Evolutionary conservation across 1,140 invertebrate genomes (phyloP).

Genomic region (Microplitis mediator): DNA sequence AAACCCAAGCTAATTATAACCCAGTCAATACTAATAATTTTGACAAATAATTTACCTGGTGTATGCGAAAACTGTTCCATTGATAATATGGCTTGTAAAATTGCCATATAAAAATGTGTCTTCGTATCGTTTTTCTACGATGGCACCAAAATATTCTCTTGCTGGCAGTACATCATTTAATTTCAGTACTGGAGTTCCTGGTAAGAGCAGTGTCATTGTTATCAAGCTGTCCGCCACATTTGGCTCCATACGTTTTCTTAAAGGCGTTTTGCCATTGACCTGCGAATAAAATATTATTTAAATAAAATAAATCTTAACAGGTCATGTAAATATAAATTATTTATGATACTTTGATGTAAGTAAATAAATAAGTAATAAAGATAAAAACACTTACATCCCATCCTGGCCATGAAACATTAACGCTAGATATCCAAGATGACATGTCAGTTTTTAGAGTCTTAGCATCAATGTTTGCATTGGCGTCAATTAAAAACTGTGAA

Average conservation of each 20-base stretch:
- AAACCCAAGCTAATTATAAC: neutral
- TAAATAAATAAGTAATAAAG: conserved; percentile 14
- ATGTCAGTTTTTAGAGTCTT: conserved; percentile 39
- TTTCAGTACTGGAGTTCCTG: conserved; percentile 73
- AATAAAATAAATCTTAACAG: neutral
- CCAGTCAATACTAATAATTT: neutral
- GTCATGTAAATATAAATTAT: too few relatives aligned
- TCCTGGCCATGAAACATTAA: conserved; percentile 43
- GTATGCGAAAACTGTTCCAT: conserved; percentile 67
- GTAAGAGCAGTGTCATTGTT: conserved; percentile 71
- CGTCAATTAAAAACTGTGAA: conserved; percentile 42
- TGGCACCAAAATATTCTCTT: conserved; percentile 42
- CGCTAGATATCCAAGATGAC: conserved; percentile 32
- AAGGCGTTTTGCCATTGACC: conserved; percentile 46
- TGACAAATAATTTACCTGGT: conserved; percentile 61
- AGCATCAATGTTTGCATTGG: conserved; percentile 39
- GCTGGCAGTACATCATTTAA: conserved; percentile 61
- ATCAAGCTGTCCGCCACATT: conserved; percentile 66
- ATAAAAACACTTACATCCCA: conserved; percentile 48
- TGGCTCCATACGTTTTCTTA: conserved; percentile 43
- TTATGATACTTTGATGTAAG: too few relatives aligned
- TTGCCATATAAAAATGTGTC: conserved; percentile 66
- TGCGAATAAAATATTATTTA: conserved; percentile 40
- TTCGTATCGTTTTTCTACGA: conserved; percentile 42
- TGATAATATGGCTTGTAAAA: conserved; percentile 55